A percentile compares a stretch with the other conserved stretches of the same genome.
Evolutionary conservation across 2,797 vertebrate genomes (phyloP).

Genomic region (Columba guinea): DNA sequence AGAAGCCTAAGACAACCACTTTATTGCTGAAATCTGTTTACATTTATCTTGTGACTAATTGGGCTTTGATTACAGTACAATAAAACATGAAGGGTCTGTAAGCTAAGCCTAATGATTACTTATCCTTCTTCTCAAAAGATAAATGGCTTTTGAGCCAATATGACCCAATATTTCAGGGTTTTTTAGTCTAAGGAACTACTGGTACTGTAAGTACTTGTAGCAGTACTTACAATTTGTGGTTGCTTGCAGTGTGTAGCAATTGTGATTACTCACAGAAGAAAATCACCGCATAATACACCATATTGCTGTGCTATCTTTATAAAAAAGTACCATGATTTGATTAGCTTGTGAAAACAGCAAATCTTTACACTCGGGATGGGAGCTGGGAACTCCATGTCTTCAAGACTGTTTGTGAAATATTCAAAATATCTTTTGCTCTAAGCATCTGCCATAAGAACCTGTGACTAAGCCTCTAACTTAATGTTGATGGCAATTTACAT

Average conservation of each 20-base stretch:
- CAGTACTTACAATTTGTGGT: neutral
- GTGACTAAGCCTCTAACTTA: neutral
- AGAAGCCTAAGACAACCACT: slow-evolving; percentile 32
- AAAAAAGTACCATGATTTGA: neutral
- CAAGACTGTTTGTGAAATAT: neutral
- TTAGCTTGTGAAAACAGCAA: neutral
- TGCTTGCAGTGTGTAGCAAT: slow-evolving; percentile 3
- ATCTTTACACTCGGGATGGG: neutral
- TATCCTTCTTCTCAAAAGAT: slow-evolving; percentile 37
- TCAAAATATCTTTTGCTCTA: neutral
- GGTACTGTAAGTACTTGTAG: neutral
- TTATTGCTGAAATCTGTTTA: slow-evolving; percentile 63
- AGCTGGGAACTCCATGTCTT: neutral
- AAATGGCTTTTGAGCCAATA: neutral
- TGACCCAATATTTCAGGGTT: neutral
- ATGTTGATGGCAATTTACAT: neutral
- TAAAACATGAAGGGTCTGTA: slow-evolving; percentile 31
- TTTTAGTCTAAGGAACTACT: neutral
- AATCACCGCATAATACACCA: neutral
- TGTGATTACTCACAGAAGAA: neutral
- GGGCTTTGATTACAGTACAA: slow-evolving; percentile 63
- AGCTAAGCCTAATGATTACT: neutral
- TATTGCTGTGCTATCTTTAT: neutral
- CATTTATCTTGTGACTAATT: slow-evolving; percentile 63
- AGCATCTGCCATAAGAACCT: neutral